Evolutionary conservation across 1,140 invertebrate species (phyloP).

Genomic region (Rhopalosiphum maidis): DNA sequence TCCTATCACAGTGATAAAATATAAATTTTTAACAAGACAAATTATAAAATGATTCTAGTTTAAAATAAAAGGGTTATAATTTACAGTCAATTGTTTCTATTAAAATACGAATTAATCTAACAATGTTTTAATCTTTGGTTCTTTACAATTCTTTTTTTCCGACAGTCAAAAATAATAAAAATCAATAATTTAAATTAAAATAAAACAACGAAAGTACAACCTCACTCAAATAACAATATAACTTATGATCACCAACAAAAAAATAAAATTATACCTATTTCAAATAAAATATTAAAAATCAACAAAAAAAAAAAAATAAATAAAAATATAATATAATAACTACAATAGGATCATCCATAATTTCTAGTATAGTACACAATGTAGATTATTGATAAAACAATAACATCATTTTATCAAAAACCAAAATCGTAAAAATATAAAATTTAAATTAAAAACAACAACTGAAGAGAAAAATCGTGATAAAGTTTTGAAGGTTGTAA

Average conservation of each 20-base stretch:
- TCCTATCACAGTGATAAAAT: not conserved
- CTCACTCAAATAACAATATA: constrained; percentile 29
- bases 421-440: constrained; percentile 46
- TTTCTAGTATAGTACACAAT: constrained; percentile 43
- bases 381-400: constrained; percentile 39
- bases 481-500: constrained; percentile 22
- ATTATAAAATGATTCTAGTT: constrained; percentile 3
- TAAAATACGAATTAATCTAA: constrained; percentile 18
- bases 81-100: not conserved
- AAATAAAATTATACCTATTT: not conserved
- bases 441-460: constrained; percentile 37
- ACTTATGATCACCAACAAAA: constrained; percentile 20
- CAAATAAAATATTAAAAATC: constrained; percentile 50
- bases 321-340: constrained; percentile 46
- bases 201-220: constrained; percentile 39
- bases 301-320: constrained; percentile 36
- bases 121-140: constrained; percentile 28
- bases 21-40: not conserved
- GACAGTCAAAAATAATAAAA: not conserved
- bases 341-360: constrained; percentile 38
- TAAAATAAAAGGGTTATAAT: not conserved
- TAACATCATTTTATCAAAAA: constrained; percentile 28
- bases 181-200: constrained; percentile 22
- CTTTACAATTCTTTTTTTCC: not conserved
- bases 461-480: constrained; percentile 45